phyloP scores from a whole-genome alignment of 2,113 vertebrate species.

The Elephas maximus region DNA sequence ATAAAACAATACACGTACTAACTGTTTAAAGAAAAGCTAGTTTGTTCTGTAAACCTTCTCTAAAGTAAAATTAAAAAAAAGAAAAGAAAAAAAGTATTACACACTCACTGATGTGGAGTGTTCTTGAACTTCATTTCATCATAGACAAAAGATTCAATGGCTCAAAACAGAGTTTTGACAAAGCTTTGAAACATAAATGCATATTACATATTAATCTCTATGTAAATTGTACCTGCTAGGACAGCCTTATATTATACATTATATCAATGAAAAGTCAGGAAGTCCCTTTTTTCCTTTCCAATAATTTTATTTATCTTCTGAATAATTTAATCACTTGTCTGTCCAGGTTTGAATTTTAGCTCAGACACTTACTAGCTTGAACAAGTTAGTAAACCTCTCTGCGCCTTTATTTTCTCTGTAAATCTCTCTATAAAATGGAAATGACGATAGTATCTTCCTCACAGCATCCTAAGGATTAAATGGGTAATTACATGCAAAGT shows the following conservation, averaged over 20 bases:
- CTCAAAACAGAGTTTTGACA: conserved; percentile 52
- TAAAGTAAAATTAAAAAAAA: too few species aligned
- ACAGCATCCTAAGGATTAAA: not conserved
- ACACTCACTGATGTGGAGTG: not conserved
- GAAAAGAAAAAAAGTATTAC: not conserved
- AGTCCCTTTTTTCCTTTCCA: not conserved
- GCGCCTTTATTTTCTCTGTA: not conserved
- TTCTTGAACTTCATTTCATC: conserved; percentile 41
- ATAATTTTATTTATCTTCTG: conserved; percentile 25
- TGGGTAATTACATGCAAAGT: not conserved
- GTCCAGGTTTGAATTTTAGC: conserved; percentile 27
- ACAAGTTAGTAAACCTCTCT: not conserved
- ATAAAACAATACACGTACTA: too few species aligned
- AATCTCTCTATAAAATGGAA: not conserved
- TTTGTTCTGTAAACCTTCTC: too few species aligned
- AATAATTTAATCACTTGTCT: conserved; percentile 34
- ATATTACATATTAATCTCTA: conserved; percentile 41
- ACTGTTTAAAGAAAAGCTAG: too few species aligned
- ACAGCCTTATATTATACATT: not conserved
- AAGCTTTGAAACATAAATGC: conserved; percentile 40
- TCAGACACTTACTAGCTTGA: not conserved
- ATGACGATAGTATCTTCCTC: not conserved
- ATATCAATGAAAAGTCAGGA: not conserved
- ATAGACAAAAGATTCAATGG: conserved; percentile 46
- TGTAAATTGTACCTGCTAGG: not conserved